A percentile compares a stretch with the other conserved stretches of the same genome.
phyloP scores from a whole-genome alignment of 2,113 vertebrate genomes.

The Cyprinodon brontotheroides region DNA sequence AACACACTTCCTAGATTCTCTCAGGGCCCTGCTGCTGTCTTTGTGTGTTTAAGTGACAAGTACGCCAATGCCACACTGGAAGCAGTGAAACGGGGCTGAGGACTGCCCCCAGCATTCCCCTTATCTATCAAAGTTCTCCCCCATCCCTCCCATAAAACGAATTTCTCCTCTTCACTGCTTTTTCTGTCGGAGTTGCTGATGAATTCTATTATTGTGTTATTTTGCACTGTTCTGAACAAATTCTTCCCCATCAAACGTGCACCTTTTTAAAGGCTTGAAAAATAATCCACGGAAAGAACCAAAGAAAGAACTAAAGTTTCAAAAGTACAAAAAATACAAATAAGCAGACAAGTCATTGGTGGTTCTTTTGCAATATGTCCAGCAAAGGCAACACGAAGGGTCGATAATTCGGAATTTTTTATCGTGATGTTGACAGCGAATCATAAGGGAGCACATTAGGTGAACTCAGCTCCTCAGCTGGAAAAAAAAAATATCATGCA shows the following conservation, averaged over 20 bases:
- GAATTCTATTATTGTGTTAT: slow-evolving; percentile 52
- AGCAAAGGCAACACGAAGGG: slow-evolving; percentile 25
- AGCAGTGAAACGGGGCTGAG: slow-evolving; percentile 58
- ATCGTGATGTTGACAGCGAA: slow-evolving; percentile 36
- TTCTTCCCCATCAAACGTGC: background rate
- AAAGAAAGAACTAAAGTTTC: slow-evolving; percentile 8
- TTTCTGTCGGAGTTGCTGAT: slow-evolving; percentile 44
- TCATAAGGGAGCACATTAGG: slow-evolving; percentile 33
- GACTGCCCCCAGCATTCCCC: slow-evolving; percentile 54
- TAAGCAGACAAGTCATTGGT: slow-evolving; percentile 22
- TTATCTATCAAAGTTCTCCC: slow-evolving; percentile 71
- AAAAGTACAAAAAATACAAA: background rate
- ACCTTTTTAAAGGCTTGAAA: background rate
- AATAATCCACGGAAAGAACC: background rate
- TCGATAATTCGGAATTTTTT: slow-evolving; percentile 39
- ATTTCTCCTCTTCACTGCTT: slow-evolving; percentile 70
- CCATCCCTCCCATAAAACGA: slow-evolving; percentile 65
- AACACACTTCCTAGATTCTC: slow-evolving; percentile 32
- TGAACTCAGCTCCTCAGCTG: slow-evolving; percentile 35
- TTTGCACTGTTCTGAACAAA: slow-evolving; percentile 31
- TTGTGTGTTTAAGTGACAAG: slow-evolving; percentile 54
- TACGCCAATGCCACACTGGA: slow-evolving; percentile 44
- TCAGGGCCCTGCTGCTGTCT: slow-evolving; percentile 34
- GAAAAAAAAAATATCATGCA: slow-evolving; percentile 13
- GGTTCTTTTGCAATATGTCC: slow-evolving; percentile 31